These are phyloP conservation scores for Leucophenga varia DNA, from an alignment of 1,140 invertebrate genomes.

Conservation along the genomic window DNA sequence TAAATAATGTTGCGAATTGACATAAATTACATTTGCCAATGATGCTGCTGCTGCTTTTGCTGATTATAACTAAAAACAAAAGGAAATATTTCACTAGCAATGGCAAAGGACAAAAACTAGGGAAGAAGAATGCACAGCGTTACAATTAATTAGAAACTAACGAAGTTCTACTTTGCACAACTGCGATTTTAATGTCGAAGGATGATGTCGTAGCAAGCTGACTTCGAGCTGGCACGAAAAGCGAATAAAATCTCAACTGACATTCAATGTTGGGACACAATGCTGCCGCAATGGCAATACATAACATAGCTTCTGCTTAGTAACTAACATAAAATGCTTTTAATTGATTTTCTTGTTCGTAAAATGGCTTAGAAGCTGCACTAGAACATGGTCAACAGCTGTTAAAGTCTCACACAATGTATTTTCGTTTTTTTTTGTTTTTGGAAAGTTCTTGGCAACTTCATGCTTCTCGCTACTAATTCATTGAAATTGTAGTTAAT, in stretches of 20 bases:
- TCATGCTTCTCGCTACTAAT: constrained; percentile 53
- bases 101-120: constrained; percentile 5
- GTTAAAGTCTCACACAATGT: neutral
- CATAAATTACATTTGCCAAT: constrained; percentile 36
- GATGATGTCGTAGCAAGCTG: no score
- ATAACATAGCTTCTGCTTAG: no score
- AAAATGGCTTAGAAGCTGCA: constrained; percentile 31
- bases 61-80: constrained; percentile 1
- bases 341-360: constrained; percentile 52
- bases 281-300: constrained; percentile 23
- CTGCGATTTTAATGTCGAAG: no score
- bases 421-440: no score
- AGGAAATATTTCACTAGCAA: no score
- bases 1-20: constrained; percentile 44
- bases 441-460: no score
- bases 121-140: constrained; percentile 10
- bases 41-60: neutral
- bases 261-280: neutral
- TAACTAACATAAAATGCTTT: constrained; percentile 50
- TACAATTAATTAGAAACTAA: constrained; percentile 54
- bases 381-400: neutral
- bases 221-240: no score
- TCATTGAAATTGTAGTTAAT: constrained; percentile 52
- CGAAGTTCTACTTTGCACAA: constrained; percentile 44
- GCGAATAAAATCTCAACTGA: no score